Percentiles rank a stretch among this genome's conserved stretches.
Evolutionary conservation across 2,113 vertebrate genomes (phyloP).

Genomic region (Formicarius rufipectus): DNA sequence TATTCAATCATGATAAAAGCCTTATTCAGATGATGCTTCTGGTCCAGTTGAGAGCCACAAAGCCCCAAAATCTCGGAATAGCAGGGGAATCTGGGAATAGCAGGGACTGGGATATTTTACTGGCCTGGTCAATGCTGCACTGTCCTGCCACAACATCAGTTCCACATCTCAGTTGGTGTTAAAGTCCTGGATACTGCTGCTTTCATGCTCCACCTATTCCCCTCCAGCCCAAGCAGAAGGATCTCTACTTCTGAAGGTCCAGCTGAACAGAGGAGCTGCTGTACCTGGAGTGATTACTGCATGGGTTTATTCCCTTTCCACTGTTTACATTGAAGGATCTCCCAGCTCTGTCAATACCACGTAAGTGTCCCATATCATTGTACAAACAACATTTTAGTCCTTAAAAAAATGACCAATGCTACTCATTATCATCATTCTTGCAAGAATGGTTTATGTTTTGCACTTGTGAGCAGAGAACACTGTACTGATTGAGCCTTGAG

Average conservation of each 20-base stretch:
- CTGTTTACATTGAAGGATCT: neutral
- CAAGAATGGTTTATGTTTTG: neutral
- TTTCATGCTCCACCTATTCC: neutral
- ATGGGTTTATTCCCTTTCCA: neutral
- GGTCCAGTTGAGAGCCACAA: neutral
- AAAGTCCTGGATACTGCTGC: neutral
- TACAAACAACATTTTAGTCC: neutral
- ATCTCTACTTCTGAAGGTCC: neutral
- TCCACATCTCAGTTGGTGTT: neutral
- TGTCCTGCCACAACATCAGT: neutral
- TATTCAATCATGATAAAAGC: neutral
- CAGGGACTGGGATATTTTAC: neutral
- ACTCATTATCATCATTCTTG: neutral
- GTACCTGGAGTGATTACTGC: neutral
- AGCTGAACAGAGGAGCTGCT: neutral
- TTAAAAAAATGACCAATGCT: neutral
- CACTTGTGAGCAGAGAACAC: neutral
- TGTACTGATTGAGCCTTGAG: fast-evolving
- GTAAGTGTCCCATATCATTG: neutral
- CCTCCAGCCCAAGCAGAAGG: neutral
- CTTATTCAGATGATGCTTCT: neutral
- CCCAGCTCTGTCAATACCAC: neutral
- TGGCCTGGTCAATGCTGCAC: fast-evolving
- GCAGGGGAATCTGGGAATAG: neutral
- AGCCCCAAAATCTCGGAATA: neutral